Evolutionary conservation across 2,888 invertebrate genomes (phyloP), one percentile per base, ranked within the genome.

Genomic region (Nycteola revayana): DNA sequence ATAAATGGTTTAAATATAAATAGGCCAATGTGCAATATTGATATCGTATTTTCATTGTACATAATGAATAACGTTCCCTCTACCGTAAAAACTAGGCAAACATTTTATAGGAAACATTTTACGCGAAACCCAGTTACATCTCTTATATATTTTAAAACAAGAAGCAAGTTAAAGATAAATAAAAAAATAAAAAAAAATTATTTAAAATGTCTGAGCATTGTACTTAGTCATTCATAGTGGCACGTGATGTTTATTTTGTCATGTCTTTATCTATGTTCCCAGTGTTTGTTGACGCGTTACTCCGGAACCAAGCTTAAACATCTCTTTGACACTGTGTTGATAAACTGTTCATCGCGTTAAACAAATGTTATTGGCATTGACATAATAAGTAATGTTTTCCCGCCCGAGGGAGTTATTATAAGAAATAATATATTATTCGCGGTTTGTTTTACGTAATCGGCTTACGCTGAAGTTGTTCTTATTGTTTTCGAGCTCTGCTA

Each of bases 291-390:
- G 49, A 43, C 39, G 36, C 38, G 45, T 32, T 30, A 21, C 42
- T 51, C 44, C 38, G 44, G 47, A 20, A 28, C 48, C 39, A 33
- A 41, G 44, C 51, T 46, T 42, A 47, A 49, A 46, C 39, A 36
- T 43, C 39, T 39, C 39, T 49, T 45, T 47, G 33, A 56, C 39
- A 50, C 40, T 29, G 36, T 31, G 25, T 28, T 45, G 46, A 53
- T 50, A 48, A 53, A 56, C 41, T 38, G 33, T 36, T 39, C 38
- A 43, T 41, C 33, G 26, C 31, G 25, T 31, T 32, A 50, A n/a
- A 48, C 32, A 36, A 14, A 14, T 14, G 5, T 14, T 14, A 14
- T 14, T 14, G 14, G 14, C 14, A 14, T 5, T 5, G 5, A 14
- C 2, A 14, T 5, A 14, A 14, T n/a, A 34, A 43, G 33, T 32